phyloP scores from a whole-genome alignment of 2,888 invertebrate genomes.

The Euproctis similis region DNA sequence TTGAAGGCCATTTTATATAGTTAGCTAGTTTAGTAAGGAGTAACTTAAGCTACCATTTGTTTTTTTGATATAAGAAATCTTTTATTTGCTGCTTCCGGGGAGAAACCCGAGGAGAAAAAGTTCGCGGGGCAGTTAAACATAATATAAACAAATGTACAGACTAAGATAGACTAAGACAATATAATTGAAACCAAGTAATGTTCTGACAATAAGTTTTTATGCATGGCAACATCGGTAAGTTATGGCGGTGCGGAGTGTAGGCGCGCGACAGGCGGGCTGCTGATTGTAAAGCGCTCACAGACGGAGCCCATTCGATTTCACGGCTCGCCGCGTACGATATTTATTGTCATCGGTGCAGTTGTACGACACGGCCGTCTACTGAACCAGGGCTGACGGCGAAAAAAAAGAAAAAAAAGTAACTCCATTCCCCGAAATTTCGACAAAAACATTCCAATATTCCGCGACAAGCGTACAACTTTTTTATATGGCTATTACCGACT shows the following conservation, averaged over 20 bases:
- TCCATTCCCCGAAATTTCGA: conserved; percentile 64
- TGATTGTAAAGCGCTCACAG: conserved; percentile 75
- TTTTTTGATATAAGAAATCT: no score
- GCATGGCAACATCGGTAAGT: conserved; percentile 59
- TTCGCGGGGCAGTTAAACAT: no score
- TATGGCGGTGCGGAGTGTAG: conserved; percentile 39
- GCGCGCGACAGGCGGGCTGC: conserved; percentile 63
- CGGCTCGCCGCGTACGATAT: conserved; percentile 73
- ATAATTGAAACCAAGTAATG: conserved; percentile 19
- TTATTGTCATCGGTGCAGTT: conserved; percentile 75
- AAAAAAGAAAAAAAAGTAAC: no score
- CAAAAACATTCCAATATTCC: conserved; percentile 60
- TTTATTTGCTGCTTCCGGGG: no score
- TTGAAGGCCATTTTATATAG: no score
- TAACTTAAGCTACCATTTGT: no score
- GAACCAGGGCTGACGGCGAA: conserved; percentile 70
- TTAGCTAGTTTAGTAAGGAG: no score
- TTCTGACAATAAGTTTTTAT: conserved; percentile 51
- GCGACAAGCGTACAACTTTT: conserved; percentile 41
- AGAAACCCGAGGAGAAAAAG: no score
- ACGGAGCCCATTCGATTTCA: conserved; percentile 76
- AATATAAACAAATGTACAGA: not conserved
- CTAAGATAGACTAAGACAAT: not conserved
- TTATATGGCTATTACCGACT: no score
- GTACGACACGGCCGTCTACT: conserved; percentile 72